phyloP scores from a whole-genome alignment of 35 echinoderm and acorn worm genomes.

The Apostichopus californicus region DNA sequence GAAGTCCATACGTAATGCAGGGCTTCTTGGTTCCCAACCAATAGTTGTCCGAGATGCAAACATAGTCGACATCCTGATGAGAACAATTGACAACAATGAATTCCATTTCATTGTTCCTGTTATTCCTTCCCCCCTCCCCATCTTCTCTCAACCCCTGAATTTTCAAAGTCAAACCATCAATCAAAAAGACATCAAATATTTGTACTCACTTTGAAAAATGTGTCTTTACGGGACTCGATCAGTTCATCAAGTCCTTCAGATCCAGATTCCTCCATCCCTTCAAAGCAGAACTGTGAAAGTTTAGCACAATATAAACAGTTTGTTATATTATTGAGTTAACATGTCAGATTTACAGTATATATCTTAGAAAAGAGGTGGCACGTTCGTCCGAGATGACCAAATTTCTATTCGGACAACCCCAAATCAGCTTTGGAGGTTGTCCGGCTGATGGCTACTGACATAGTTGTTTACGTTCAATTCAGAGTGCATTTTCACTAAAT shows the following conservation, averaged over 20 bases:
- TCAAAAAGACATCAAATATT: not conserved
- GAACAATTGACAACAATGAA: not conserved
- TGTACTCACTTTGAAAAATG: constrained; percentile 84
- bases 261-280: constrained; percentile 98
- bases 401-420: too few relatives aligned
- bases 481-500: too few relatives aligned
- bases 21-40: constrained; percentile 91
- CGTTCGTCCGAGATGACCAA: too few relatives aligned
- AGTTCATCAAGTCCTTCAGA: constrained; percentile 92
- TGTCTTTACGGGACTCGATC: constrained; percentile 77
- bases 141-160: not conserved
- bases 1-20: constrained; percentile 91
- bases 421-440: too few relatives aligned
- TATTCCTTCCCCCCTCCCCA: too few relatives aligned
- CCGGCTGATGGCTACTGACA: too few relatives aligned
- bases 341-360: not conserved
- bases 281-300: constrained; percentile 81
- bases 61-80: constrained; percentile 88
- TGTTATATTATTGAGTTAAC: not conserved
- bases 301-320: too few relatives aligned
- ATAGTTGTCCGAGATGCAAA: constrained; percentile 99
- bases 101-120: too few relatives aligned
- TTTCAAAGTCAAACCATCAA: not conserved
- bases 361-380: fast-evolving
- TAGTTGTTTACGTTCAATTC: too few relatives aligned